Conservation (phyloP, 2,797 vertebrate genomes). For the Masticophis lateralis region DNA sequence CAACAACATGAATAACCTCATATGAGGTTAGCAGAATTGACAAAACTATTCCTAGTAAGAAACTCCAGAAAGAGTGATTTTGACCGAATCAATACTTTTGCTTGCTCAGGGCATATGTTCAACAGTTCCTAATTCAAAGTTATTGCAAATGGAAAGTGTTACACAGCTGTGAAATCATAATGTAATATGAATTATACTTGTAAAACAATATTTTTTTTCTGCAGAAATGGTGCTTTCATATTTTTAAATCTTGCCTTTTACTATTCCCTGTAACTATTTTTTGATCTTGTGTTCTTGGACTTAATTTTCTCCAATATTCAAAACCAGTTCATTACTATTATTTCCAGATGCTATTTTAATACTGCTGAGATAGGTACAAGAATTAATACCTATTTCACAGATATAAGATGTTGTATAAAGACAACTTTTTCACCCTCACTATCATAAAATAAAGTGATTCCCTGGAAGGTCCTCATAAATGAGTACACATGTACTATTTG, state of each 20-base stretch:
- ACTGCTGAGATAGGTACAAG: not conserved
- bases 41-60: not conserved
- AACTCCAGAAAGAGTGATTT: not conserved
- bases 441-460: not conserved
- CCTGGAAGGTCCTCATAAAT: fast-evolving
- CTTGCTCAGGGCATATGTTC: not conserved
- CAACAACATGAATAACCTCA: not conserved
- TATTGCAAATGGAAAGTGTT: not conserved
- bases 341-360: not conserved
- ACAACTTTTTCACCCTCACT: not conserved
- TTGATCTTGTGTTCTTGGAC: not conserved
- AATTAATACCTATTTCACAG: not conserved
- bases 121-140: not conserved
- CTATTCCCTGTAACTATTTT: not conserved
- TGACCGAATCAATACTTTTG: not conserved
- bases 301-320: not conserved
- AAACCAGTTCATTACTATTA: not conserved
- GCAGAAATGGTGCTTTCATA: not conserved
- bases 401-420: not conserved
- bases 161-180: not conserved
- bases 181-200: not conserved
- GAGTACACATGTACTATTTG: not conserved
- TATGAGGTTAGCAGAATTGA: not conserved
- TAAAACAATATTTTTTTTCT: not conserved
- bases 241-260: not conserved